Base-by-base conservation (phyloP, 2,888 invertebrate species). In the Antheraea yamamai region DNA sequence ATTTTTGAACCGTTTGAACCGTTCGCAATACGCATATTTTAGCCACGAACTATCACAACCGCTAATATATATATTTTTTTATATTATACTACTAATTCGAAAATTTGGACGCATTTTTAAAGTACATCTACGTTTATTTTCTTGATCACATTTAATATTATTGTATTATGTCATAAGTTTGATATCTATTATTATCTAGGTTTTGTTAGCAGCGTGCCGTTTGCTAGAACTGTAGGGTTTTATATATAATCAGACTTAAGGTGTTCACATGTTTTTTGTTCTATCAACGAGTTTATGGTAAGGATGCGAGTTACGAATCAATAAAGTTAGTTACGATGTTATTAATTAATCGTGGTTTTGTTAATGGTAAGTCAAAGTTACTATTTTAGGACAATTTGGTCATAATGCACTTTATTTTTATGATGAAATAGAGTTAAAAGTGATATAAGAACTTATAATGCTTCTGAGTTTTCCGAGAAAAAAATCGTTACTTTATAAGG, bases 71-170 rank as follows among this genome's bases (percentile, higher is more conserved):
- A 66, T 26, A 66, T 66, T 26, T 30, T 23, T 23, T 73, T 77
- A 83, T 81, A 79, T 80, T 81, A 88, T 85, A 83, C 87, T 90
- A 89, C 80, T 87, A 91, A 87, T 87, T 87, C 85, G 89, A 88
- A 88, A 87, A 89, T 87, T 92, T 93, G 93, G 93, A 93, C 93
- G 93, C 93, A 88, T 93, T 84, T 86, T 89, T 92, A 91, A 87
- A 90, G 88, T 89, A 85, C 85, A 84, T 86, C 81, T 84, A 83
- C 78, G 81, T 82, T 81, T 87, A 84, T 88, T 78, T 72, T 75
- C 61, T 72, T 73, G 58, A 93, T 93, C 93, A 93, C 93, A 92
- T 90, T 91, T 86, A 81, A 84, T 89, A 66, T 93, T 93, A 93
- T 92, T 93, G 93, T 93, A 90, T 90, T 86, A 85, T 85, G 90